Evolutionary conservation across 2,113 vertebrate genomes (phyloP).

Genomic region (Anarhynchus alexandrinus): DNA sequence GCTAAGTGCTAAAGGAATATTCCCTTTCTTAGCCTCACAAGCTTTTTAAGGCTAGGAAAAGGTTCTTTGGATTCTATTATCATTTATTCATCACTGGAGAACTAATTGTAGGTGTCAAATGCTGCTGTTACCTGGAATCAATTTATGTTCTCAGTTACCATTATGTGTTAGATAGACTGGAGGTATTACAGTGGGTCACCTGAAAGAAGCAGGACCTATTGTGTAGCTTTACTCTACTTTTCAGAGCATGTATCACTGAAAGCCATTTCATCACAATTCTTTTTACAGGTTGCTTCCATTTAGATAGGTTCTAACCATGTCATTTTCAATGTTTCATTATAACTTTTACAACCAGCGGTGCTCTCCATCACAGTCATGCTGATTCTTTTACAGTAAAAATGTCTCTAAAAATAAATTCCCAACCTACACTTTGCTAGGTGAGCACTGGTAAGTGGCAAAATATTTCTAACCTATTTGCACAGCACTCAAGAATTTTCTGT

Average conservation of each 20-base stretch:
- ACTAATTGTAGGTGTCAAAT: background rate
- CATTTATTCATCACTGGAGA: background rate
- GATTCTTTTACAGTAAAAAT: conserved; percentile 50
- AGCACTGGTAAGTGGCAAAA: conserved; percentile 7
- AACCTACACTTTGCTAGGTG: conserved; percentile 5
- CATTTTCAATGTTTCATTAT: conserved; percentile 58
- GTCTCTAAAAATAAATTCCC: conserved; percentile 66
- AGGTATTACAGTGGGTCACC: background rate
- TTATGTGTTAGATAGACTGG: background rate
- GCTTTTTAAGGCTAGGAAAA: background rate
- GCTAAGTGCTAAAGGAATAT: background rate
- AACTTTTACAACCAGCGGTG: conserved; percentile 29
- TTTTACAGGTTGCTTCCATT: conserved; percentile 40
- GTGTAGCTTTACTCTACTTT: background rate
- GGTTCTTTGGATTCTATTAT: background rate
- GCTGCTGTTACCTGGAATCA: background rate
- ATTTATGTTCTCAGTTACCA: background rate
- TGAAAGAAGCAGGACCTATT: background rate
- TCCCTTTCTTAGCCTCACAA: background rate
- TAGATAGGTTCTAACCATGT: conserved; percentile 29
- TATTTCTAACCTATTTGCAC: background rate
- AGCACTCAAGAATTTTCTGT: background rate
- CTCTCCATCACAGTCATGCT: conserved; percentile 53
- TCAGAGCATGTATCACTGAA: background rate
- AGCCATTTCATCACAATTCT: background rate